Evolutionary conservation across 2,113 vertebrate species (phyloP).

Genomic region (Piaya cayana): DNA sequence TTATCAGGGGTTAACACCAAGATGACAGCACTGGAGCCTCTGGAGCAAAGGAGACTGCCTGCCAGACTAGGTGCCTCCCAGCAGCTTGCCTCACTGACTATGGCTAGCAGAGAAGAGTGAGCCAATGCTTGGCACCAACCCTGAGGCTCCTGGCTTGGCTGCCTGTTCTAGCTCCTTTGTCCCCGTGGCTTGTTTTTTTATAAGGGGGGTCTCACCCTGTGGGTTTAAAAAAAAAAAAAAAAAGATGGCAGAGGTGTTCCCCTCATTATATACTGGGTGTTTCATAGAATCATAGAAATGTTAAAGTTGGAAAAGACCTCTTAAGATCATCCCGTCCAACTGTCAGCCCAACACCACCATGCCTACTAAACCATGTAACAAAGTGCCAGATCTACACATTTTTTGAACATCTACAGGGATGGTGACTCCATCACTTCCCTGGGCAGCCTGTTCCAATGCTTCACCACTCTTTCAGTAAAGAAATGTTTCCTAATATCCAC

Average conservation of each 20-base stretch:
- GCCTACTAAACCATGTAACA: no score
- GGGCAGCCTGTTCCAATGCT: no score
- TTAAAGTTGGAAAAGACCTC: neutral
- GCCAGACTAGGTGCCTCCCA: slow-evolving; percentile 82
- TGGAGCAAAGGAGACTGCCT: slow-evolving; percentile 85
- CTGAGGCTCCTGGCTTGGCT: slow-evolving; percentile 60
- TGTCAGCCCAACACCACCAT: no score
- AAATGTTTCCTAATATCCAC: no score
- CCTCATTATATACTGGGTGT: neutral
- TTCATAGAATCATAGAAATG: neutral
- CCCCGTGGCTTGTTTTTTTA: neutral
- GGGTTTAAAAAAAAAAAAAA: neutral
- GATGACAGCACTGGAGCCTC: slow-evolving; percentile 82
- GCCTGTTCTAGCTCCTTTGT: neutral
- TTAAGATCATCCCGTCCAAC: no score
- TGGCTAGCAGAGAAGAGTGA: neutral
- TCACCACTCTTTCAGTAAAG: no score
- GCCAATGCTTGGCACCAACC: slow-evolving; percentile 40
- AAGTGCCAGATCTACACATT: no score
- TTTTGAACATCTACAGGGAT: no score
- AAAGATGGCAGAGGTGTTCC: neutral
- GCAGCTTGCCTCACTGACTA: slow-evolving; percentile 77
- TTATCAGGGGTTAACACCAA: slow-evolving; percentile 85
- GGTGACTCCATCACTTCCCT: no score
- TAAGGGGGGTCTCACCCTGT: neutral